Evolutionary conservation across 2,888 invertebrate species (phyloP), one percentile per base, ranked within the genome.

Genomic region (Chaetogeoica ovagalla): DNA sequence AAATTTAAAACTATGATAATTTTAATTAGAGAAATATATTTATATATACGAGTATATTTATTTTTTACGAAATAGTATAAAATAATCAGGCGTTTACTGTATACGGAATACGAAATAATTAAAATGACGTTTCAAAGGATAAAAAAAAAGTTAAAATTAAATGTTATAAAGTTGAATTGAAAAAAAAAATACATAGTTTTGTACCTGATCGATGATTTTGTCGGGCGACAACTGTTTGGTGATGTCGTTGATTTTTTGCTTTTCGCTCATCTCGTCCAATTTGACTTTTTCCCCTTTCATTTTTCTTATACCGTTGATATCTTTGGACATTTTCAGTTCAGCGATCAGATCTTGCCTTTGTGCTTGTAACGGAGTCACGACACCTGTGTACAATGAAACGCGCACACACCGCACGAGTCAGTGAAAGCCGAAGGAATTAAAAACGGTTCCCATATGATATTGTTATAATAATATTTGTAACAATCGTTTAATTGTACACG

Each of bases 251-350:
- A 92, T 93, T 82, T 94, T 90, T 86, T 93, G 92, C 86, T 94
- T 93, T 84, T 95, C 95, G 85, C 92, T 91, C 72, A 91, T 90
- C 85, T 93, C 93, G 86, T 95, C 95, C 83, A 93, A 90, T 85
- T 94, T 92, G 39, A 94, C 93, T 83, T 94, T 90, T 87, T 96
- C 95, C 83, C 95, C 94, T 86, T 96, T 96, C 89, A 96, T 87
- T 87, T 96, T 96, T 87, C 93, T 94, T 77, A 97, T 95, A n/a
- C 96, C 96, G 1, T 94, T 93, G 83, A 96, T 94, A 86, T 96
- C 95, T 86, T 93, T 95, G 66, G 95, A 95, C 89, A 94, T 91
- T 87, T 96, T 96, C 82, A 97, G 87, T 85, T 97, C 97, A 69
- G 95, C 96, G 83, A 97, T 96, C 70, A 97, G 88, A 86, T 96